phyloP scores from a whole-genome alignment of 2,113 vertebrate genomes.

The Notothenia coriiceps region DNA sequence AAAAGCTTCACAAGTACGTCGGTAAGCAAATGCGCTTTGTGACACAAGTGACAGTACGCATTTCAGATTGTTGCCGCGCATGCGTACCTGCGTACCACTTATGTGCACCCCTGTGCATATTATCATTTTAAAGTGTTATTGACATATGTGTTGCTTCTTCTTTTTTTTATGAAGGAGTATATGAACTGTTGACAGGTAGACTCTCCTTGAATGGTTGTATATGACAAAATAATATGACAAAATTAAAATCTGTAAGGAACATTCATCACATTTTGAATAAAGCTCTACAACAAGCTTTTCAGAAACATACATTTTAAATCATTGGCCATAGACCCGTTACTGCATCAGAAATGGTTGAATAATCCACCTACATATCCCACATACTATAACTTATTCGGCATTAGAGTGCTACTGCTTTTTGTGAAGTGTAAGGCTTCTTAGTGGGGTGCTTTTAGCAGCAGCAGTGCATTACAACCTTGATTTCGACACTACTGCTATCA shows the following conservation, averaged over 20 bases:
- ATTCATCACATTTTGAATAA: conserved; percentile 4
- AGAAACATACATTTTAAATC: conserved; percentile 2
- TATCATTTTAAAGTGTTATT: background rate
- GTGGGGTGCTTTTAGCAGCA: conserved; percentile 6
- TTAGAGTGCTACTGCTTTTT: conserved; percentile 3
- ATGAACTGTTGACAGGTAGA: conserved; percentile 18
- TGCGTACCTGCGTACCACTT: no score
- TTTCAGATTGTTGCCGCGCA: no score
- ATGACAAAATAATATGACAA: no score
- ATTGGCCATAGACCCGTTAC: background rate
- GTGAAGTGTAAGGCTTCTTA: conserved; percentile 1
- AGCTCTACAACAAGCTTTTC: background rate
- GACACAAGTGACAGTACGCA: no score
- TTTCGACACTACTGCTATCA: conserved; percentile 40
- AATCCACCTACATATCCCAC: background rate
- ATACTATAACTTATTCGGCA: conserved; percentile 15
- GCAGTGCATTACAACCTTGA: conserved; percentile 34
- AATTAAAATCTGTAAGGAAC: background rate
- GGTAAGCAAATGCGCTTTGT: no score
- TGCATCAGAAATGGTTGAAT: background rate
- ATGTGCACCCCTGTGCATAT: no score
- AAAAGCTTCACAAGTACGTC: no score
- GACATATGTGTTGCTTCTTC: background rate
- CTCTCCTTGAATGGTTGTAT: conserved; percentile 9
- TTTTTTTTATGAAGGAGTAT: background rate